These are phyloP conservation scores for Pteropus rufus DNA, from an alignment of 2,797 vertebrate genomes.

Conservation along the genomic window DNA sequence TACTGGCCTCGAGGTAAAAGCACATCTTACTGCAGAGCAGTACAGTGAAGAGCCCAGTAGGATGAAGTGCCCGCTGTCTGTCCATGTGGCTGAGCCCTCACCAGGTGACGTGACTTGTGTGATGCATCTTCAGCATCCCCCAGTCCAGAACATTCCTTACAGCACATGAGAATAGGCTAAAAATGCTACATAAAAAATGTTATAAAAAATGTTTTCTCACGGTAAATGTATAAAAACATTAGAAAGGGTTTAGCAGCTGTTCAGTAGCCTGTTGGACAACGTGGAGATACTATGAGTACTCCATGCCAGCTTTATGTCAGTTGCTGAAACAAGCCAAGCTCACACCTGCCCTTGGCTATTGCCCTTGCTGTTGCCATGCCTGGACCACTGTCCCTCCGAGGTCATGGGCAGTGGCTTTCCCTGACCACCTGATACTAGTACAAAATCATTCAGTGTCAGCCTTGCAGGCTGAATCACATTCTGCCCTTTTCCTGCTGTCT, in stretches of 20 bases:
- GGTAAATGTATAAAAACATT: background rate
- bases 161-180: background rate
- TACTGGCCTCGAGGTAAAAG: background rate
- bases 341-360: fast-evolving
- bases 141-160: background rate
- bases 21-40: background rate
- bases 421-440: fast-evolving
- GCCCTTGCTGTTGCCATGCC: background rate
- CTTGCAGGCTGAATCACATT: background rate
- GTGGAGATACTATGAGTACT: background rate
- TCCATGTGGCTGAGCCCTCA: background rate
- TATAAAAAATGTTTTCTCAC: background rate
- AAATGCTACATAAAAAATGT: background rate
- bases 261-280: background rate
- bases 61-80: background rate
- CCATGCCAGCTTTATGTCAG: background rate
- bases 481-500: background rate
- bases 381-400: background rate
- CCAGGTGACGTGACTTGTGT: background rate
- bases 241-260: background rate
- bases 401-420: background rate
- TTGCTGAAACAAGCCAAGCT: background rate
- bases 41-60: background rate
- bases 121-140: background rate
- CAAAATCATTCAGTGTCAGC: background rate